Conservation (phyloP, 2,113 vertebrate genomes). For the Neotoma lepida region DNA sequence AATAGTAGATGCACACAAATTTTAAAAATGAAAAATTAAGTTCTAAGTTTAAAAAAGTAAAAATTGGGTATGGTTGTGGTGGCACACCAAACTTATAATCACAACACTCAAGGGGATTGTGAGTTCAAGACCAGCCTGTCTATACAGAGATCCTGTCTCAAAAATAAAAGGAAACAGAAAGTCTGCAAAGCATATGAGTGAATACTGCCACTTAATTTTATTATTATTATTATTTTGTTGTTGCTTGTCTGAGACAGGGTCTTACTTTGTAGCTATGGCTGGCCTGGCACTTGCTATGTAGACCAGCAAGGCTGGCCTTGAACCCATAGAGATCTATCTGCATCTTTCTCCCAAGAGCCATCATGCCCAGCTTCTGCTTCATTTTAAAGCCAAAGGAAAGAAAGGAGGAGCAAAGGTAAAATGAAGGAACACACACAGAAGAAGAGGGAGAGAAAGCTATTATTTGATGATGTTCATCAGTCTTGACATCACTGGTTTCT, state of each 20-base stretch:
- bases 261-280: not conserved
- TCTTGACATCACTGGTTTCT: not conserved
- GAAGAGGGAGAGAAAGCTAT: not conserved
- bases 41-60: not conserved
- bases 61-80: not conserved
- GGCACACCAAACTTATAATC: not conserved
- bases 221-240: not conserved
- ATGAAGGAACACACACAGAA: not conserved
- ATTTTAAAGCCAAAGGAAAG: conserved; percentile 56
- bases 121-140: not conserved
- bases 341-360: not conserved
- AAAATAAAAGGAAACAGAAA: not conserved
- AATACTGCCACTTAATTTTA: not conserved
- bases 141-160: not conserved
- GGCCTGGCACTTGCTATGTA: not conserved
- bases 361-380: not conserved
- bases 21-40: not conserved
- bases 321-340: not conserved
- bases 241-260: not conserved
- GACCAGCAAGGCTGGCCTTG: not conserved
- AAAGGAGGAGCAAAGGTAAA: not conserved
- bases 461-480: conserved; percentile 30
- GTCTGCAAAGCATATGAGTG: not conserved
- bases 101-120: not conserved
- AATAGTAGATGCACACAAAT: not conserved